A percentile compares a stretch with the other conserved stretches of the same genome.
phyloP scores from a whole-genome alignment of 2,888 invertebrate species.

The Alcis repandata region DNA sequence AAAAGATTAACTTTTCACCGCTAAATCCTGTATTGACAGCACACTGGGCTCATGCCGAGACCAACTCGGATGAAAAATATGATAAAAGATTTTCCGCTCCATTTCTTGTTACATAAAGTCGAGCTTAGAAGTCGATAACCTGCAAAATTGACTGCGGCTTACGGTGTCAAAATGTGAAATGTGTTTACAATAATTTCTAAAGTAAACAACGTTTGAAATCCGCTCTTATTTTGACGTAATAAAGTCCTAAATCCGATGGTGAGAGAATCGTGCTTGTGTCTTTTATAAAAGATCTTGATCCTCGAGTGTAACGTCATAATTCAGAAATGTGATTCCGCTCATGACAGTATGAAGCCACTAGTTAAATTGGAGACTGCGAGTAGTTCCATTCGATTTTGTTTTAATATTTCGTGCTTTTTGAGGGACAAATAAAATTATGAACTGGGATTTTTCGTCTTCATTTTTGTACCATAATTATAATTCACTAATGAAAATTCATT shows the following conservation, averaged over 20 bases:
- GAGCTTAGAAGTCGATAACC: slow-evolving; percentile 51
- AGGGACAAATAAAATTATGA: neutral
- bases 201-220: slow-evolving; percentile 17
- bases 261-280: slow-evolving; percentile 14
- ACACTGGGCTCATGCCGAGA: slow-evolving; percentile 31
- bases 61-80: slow-evolving; percentile 20
- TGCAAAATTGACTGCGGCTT: slow-evolving; percentile 51
- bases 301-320: slow-evolving; percentile 54
- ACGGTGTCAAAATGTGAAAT: slow-evolving; percentile 51
- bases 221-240: slow-evolving; percentile 1
- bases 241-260: slow-evolving; percentile 22
- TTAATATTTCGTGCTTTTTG: neutral
- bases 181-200: slow-evolving; percentile 48
- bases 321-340: slow-evolving; percentile 56
- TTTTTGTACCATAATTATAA: too few relatives aligned
- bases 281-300: slow-evolving; percentile 17
- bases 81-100: slow-evolving; percentile 53
- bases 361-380: slow-evolving; percentile 38
- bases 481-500: too few relatives aligned
- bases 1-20: slow-evolving; percentile 35
- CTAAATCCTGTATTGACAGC: slow-evolving; percentile 29
- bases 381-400: slow-evolving; percentile 26
- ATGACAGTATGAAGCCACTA: slow-evolving; percentile 52
- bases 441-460: too few relatives aligned
- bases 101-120: slow-evolving; percentile 53